Evolutionary conservation across 2,888 invertebrate genomes (phyloP).

Genomic region (Diogma glabrata): DNA sequence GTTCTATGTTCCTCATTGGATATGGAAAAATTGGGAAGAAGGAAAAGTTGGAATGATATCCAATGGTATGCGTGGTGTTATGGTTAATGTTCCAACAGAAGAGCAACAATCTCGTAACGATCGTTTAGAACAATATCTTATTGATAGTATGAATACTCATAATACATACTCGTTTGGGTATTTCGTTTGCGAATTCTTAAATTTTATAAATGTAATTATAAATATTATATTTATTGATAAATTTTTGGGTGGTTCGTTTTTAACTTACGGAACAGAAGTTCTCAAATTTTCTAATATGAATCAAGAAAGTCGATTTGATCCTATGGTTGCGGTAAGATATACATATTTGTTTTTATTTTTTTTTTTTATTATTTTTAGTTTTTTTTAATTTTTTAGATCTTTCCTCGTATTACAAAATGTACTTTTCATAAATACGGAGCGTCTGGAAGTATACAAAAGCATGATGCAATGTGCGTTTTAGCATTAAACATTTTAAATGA

Average conservation of each 20-base stretch:
- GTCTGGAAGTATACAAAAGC: conserved; percentile 74
- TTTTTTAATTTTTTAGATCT: conserved; percentile 21
- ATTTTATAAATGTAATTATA: conserved; percentile 68
- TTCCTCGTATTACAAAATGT: conserved; percentile 76
- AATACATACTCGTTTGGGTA: conserved; percentile 78
- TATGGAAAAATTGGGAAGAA: conserved; percentile 90
- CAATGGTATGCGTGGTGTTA: conserved; percentile 69
- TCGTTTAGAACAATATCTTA: conserved; percentile 69
- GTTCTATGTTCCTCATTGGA: conserved; percentile 82
- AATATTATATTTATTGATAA: conserved; percentile 81
- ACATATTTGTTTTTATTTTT: not conserved
- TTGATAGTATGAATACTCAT: conserved; percentile 70
- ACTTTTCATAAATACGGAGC: conserved; percentile 85
- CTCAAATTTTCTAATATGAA: conserved; percentile 76
- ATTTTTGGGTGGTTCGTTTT: conserved; percentile 76
- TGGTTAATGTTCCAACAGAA: conserved; percentile 53
- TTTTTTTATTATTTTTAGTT: too few relatives aligned
- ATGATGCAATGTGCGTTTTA: conserved; percentile 78
- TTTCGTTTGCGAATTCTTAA: conserved; percentile 73
- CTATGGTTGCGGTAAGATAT: conserved; percentile 54
- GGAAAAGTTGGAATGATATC: conserved; percentile 80
- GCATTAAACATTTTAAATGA: conserved; percentile 85
- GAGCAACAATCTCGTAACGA: conserved; percentile 62
- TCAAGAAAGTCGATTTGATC: conserved; percentile 73
- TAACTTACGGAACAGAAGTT: conserved; percentile 77